Evolutionary conservation across 1,140 invertebrate genomes (phyloP), one percentile per base, ranked within the genome.

Genomic region (Brachionus angularis): DNA sequence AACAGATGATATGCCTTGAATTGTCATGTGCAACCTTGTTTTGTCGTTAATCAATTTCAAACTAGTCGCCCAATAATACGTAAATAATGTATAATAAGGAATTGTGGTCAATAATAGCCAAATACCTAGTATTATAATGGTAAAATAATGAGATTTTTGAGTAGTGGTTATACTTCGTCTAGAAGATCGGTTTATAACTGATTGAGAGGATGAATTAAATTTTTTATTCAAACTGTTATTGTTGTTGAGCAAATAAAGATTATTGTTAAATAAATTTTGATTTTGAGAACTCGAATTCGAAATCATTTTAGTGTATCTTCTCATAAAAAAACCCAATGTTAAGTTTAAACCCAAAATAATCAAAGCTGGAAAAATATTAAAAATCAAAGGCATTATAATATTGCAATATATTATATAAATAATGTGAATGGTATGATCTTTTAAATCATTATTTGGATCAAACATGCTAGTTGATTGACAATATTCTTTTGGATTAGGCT

Each of bases 141-240:
- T 50, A 67, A 67, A 67, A 34, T 67, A 67, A 31, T 67, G 62
- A 1, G 62, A 67, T 12, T 67, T 47, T 46, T 50, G 62, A 10
- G 62, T 50, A 16, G 42, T 46, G 21, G 62, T 50, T 21, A 58
- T 58, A 36, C 18, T 25, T 21, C 53, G 33, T 58, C 53, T 58
- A 7, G 53, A 58, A 16, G 53, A 29, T 2, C 21, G 34, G 8
- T 21, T 58, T n/a, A 58, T 39, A 12, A n/a, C n/a, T n/a, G n/a
- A n/a, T n/a, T 39, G 27, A 1, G 34, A 58, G 23, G 34, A 23
- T 10, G 33, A 39, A 33, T 36, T 36, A n/a, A 29, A 29, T 4
- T 16, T 18, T 21, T 36, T 39, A 23, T n/a, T n/a, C n/a, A n/a
- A n/a, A n/a, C n/a, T n/a, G 39, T 16, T 42, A 16, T 16, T 42